Percentiles rank a stretch among this genome's conserved stretches.
These are phyloP conservation scores for Agonopterix arenella DNA, from an alignment of 2,888 invertebrate genomes.

Conservation along the genomic window DNA sequence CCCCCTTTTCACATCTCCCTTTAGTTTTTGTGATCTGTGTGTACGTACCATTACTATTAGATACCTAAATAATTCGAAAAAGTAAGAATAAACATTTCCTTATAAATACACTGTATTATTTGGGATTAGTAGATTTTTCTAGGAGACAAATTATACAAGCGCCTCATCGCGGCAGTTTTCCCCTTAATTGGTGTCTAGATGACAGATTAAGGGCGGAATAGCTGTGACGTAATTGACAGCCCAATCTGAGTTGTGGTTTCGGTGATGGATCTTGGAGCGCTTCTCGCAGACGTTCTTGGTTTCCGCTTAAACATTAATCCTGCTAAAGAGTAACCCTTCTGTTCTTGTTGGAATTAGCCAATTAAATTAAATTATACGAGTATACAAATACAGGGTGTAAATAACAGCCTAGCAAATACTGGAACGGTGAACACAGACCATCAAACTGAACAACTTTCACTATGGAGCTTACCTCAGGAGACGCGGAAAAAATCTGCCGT, in stretches of 20 bases:
- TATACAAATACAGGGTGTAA: no score
- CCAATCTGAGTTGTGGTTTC: conserved; percentile 56
- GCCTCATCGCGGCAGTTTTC: conserved; percentile 50
- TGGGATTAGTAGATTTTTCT: conserved; percentile 20
- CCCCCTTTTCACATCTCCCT: no score
- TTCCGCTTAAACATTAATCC: no score
- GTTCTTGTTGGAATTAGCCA: not conserved
- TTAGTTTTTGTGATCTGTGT: no score
- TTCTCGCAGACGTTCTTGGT: not conserved
- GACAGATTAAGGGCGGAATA: conserved; percentile 65
- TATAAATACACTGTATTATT: not conserved
- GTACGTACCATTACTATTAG: no score
- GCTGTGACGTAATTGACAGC: conserved; percentile 71
- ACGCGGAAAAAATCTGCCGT: no score
- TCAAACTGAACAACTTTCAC: no score
- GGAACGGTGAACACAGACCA: no score
- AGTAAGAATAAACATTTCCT: no score
- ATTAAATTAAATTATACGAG: conserved; percentile 15
- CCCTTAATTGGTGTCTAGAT: conserved; percentile 70
- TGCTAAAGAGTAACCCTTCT: not conserved
- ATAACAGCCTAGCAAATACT: no score
- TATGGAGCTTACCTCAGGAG: no score
- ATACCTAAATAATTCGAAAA: no score
- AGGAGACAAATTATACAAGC: conserved; percentile 55
- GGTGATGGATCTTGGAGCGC: conserved; percentile 43